Percentiles rank a stretch among this genome's conserved stretches.
Conservation (phyloP, 2,113 vertebrate species). For the Pao palembangensis region DNA sequence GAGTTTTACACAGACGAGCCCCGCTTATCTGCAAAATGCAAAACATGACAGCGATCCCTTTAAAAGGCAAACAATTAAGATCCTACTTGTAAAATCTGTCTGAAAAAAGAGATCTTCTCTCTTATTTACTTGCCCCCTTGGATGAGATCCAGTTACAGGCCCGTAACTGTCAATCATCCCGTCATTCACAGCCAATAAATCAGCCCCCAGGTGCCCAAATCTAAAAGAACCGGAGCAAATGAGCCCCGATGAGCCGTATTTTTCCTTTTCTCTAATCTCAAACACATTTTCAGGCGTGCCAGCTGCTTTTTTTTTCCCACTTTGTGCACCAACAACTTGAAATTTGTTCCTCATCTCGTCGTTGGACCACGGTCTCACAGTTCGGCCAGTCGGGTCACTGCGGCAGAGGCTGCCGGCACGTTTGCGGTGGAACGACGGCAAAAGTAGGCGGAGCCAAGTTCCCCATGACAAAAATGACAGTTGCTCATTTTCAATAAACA, state of each 20-base stretch:
- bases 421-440: slow-evolving; percentile 30
- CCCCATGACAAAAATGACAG: slow-evolving; percentile 47
- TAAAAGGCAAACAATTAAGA: neutral
- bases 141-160: slow-evolving; percentile 15
- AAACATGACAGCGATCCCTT: slow-evolving; percentile 1
- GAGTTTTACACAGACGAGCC: slow-evolving; percentile 8
- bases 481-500: slow-evolving; percentile 55
- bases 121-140: slow-evolving; percentile 28
- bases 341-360: slow-evolving; percentile 13
- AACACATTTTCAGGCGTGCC: neutral
- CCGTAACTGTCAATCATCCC: neutral
- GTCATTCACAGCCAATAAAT: slow-evolving; percentile 22
- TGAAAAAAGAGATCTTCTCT: slow-evolving; percentile 6
- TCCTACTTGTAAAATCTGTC: slow-evolving; percentile 12
- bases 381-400: slow-evolving; percentile 10
- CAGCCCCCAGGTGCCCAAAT: neutral
- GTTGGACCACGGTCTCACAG: neutral
- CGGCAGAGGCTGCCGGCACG: slow-evolving; percentile 11
- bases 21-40: slow-evolving; percentile 29
- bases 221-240: neutral
- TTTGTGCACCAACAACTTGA: neutral
- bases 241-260: too few relatives aligned
- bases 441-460: slow-evolving; percentile 40
- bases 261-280: neutral
- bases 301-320: neutral